Conservation (phyloP, 2,113 vertebrate genomes). For the Otocyon megalotis region DNA sequence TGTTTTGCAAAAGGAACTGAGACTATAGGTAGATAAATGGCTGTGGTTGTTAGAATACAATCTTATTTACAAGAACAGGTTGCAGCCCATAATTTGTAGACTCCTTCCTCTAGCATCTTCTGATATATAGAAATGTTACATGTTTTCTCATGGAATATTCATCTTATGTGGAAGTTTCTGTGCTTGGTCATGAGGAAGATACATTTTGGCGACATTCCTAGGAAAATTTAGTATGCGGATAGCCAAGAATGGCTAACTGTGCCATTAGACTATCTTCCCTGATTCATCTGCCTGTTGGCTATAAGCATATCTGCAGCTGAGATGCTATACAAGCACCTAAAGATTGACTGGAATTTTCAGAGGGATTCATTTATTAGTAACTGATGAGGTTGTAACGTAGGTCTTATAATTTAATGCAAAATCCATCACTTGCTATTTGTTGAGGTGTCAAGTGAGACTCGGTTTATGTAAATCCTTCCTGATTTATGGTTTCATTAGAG, state of each 20-base stretch:
- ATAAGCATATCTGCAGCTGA: background rate
- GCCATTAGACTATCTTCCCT: background rate
- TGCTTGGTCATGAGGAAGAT: background rate
- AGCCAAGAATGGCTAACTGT: background rate
- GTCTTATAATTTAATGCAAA: constrained; percentile 54
- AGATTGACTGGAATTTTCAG: constrained; percentile 42
- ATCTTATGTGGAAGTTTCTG: background rate
- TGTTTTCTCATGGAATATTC: background rate
- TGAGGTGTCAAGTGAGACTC: constrained; percentile 48
- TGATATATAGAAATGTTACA: background rate
- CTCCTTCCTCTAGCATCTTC: background rate
- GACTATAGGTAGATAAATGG: background rate
- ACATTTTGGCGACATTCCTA: background rate
- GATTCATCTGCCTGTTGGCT: constrained; percentile 32
- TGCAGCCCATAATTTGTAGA: background rate
- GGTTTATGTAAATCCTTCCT: constrained; percentile 65
- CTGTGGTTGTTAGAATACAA: background rate
- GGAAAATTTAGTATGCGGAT: background rate
- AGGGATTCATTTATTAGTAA: constrained; percentile 43
- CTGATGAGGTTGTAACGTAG: constrained; percentile 1
- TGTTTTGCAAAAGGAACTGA: background rate
- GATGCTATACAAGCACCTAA: constrained; percentile 27
- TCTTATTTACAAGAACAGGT: background rate
- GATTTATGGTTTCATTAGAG: constrained; percentile 59
- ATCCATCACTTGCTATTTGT: constrained; percentile 55